phyloP scores from a whole-genome alignment of 2,113 vertebrate species.

The Tychaedon coryphoeus region DNA sequence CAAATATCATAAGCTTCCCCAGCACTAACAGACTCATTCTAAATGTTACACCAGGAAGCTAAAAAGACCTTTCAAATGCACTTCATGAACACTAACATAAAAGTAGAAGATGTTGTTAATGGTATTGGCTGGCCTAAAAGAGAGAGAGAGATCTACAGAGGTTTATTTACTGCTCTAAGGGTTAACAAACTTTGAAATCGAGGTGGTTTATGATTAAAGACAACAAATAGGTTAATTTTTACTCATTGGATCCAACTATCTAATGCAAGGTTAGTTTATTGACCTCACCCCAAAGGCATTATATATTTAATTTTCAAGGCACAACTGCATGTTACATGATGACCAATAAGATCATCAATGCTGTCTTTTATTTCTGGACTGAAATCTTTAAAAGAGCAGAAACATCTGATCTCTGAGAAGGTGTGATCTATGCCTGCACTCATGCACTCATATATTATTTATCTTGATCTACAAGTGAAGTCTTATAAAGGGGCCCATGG shows the following conservation, averaged over 20 bases:
- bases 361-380: not conserved
- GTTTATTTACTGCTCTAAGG: slow-evolving; percentile 1
- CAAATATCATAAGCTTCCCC: not conserved
- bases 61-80: not conserved
- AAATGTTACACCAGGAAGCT: not conserved
- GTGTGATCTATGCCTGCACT: slow-evolving; percentile 40
- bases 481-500: not conserved
- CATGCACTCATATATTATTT: slow-evolving; percentile 47
- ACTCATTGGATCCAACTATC: not conserved
- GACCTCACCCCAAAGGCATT: not conserved
- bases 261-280: slow-evolving; percentile 4
- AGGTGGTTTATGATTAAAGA: not conserved
- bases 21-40: not conserved
- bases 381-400: slow-evolving; percentile 20
- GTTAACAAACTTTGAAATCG: not conserved
- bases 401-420: slow-evolving; percentile 33
- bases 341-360: not conserved
- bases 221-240: not conserved
- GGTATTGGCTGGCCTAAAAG: not conserved
- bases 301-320: slow-evolving; percentile 23
- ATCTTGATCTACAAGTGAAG: slow-evolving; percentile 38
- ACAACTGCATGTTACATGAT: not conserved
- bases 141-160: not conserved
- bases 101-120: not conserved
- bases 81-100: not conserved